Conservation (phyloP, 2,797 vertebrate genomes). For the Lagodon rhomboides region DNA sequence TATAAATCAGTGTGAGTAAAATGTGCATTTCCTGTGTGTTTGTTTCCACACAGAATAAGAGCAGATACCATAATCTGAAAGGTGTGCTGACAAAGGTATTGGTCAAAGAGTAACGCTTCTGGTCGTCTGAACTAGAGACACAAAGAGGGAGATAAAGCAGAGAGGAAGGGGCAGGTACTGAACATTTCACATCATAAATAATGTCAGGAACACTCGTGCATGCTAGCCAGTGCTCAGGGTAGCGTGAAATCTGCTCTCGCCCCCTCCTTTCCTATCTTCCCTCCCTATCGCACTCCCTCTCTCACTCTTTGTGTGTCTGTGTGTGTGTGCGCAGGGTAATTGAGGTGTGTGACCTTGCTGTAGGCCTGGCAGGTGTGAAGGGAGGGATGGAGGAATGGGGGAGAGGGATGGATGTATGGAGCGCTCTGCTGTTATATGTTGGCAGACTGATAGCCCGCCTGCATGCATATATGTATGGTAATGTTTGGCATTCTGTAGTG, state of each 20-base stretch:
- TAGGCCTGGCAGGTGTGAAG: constrained; percentile 83
- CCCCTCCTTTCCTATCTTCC: constrained; percentile 73
- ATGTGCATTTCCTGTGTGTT: background rate
- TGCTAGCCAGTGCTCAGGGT: constrained; percentile 75
- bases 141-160: constrained; percentile 55
- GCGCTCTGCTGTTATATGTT: constrained; percentile 45
- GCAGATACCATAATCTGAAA: background rate
- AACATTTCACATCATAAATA: constrained; percentile 82
- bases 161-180: constrained; percentile 54
- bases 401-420: constrained; percentile 51
- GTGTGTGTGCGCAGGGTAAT: constrained; percentile 63
- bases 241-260: constrained; percentile 79
- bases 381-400: constrained; percentile 50
- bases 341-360: constrained; percentile 84
- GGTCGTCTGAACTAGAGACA: constrained; percentile 22
- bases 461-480: constrained; percentile 66
- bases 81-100: constrained; percentile 17
- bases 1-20: background rate
- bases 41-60: background rate
- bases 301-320: constrained; percentile 55
- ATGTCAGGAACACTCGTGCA: constrained; percentile 77
- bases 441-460: constrained; percentile 44
- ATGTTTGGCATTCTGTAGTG: constrained; percentile 61
- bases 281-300: constrained; percentile 61
- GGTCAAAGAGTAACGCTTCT: constrained; percentile 20